Evolutionary conservation across 2,113 vertebrate species (phyloP).

Genomic region (Ginglymostoma cirratum): DNA sequence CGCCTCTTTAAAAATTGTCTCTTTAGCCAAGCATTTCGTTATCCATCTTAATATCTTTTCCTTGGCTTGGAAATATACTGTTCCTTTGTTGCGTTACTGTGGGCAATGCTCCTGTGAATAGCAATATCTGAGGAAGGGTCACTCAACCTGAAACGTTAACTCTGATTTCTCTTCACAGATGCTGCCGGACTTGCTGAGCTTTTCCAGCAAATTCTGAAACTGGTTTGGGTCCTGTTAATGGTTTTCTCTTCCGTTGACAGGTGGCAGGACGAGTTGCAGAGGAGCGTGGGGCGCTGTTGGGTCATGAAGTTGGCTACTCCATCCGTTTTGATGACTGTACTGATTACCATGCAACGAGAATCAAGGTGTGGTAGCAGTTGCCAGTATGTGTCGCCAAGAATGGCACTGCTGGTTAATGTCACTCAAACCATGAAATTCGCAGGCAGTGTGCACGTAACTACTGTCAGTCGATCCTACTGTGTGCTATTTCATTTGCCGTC

Average conservation of each 20-base stretch:
- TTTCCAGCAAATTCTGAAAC: neutral
- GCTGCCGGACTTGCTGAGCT: too few species aligned
- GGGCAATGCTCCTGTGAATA: too few species aligned
- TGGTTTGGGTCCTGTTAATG: neutral
- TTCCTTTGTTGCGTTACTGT: too few species aligned
- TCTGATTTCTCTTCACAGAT: too few species aligned
- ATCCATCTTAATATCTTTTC: too few species aligned
- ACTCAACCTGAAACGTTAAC: too few species aligned
- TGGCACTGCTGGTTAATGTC: neutral
- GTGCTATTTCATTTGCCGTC: neutral
- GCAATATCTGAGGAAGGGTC: too few species aligned
- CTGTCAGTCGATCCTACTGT: neutral
- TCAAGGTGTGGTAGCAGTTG: slow-evolving; percentile 68
- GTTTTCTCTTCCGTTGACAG: slow-evolving; percentile 51
- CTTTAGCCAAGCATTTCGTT: too few species aligned
- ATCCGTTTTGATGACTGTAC: slow-evolving; percentile 96
- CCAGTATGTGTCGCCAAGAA: neutral
- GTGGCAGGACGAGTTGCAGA: slow-evolving; percentile 88
- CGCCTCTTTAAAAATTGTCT: too few species aligned
- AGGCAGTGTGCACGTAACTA: neutral
- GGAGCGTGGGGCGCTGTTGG: slow-evolving; percentile 81
- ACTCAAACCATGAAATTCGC: too few species aligned
- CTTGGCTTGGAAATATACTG: too few species aligned
- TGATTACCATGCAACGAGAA: slow-evolving; percentile 77
- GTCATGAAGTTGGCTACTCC: slow-evolving; percentile 94